A percentile compares a stretch with the other conserved stretches of the same genome.
Evolutionary conservation across 2,113 vertebrate genomes (phyloP).

Genomic region (Dasypus novemcinctus): DNA sequence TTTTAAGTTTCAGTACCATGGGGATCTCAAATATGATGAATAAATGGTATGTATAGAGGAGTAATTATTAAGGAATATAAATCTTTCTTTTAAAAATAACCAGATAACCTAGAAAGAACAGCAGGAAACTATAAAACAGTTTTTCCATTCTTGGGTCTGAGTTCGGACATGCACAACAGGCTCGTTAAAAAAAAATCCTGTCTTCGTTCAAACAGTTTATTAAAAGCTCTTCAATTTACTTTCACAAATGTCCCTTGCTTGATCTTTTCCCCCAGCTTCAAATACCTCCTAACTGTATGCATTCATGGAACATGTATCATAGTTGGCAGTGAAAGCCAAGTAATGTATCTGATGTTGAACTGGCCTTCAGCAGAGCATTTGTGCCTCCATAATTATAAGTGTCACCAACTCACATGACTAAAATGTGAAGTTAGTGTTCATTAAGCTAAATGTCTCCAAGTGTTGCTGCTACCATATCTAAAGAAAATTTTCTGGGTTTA

Average conservation of each 20-base stretch:
- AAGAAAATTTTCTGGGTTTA: neutral
- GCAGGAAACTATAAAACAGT: constrained; percentile 42
- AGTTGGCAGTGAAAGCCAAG: neutral
- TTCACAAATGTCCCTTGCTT: neutral
- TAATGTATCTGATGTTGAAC: neutral
- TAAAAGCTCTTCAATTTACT: neutral
- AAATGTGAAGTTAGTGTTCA: neutral
- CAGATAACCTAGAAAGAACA: constrained; percentile 31
- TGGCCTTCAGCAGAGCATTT: neutral
- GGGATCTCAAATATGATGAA: neutral
- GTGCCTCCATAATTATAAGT: neutral
- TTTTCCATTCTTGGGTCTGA: constrained; percentile 41
- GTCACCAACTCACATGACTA: neutral
- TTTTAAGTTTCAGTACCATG: neutral
- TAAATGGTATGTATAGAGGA: neutral
- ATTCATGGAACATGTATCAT: neutral
- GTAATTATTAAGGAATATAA: constrained; percentile 38
- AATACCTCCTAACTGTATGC: neutral
- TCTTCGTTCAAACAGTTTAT: neutral
- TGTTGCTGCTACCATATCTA: neutral
- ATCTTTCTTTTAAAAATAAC: constrained; percentile 41
- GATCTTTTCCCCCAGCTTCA: neutral
- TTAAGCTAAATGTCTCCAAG: neutral
- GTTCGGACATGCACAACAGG: constrained; percentile 1
- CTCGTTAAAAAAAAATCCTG: neutral